Evolutionary conservation across 1,140 invertebrate species (phyloP).

Genomic region (Mycetomoellerius zeteki): DNA sequence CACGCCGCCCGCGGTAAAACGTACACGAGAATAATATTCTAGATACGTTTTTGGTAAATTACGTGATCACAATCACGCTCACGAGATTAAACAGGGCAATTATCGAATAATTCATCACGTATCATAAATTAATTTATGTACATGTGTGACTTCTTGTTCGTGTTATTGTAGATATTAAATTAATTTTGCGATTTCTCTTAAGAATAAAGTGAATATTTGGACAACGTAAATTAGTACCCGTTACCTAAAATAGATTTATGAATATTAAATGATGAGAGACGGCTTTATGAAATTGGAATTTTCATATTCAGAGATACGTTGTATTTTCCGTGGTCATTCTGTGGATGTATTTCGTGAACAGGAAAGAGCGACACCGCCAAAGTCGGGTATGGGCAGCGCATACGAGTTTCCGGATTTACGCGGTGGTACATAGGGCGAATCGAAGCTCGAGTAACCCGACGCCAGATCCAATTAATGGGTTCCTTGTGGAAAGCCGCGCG

Average conservation of each 20-base stretch:
- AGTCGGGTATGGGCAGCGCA: conserved; percentile 25
- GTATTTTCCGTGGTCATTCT: background rate
- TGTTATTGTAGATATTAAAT: background rate
- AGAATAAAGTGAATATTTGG: background rate
- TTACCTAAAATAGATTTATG: background rate
- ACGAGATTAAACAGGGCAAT: conserved; percentile 12
- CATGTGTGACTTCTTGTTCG: background rate
- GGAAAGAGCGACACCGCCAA: conserved; percentile 16
- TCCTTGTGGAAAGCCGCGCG: conserved; percentile 66
- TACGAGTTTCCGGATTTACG: conserved; percentile 62
- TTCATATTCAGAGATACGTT: background rate
- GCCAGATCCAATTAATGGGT: conserved; percentile 77
- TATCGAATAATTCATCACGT: conserved; percentile 19
- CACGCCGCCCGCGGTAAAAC: conserved; percentile 1
- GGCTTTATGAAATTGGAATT: background rate
- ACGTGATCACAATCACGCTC: background rate
- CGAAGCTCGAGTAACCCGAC: conserved; percentile 74
- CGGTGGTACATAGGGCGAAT: conserved; percentile 54
- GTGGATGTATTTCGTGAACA: background rate
- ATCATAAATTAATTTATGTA: background rate
- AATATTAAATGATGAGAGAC: background rate
- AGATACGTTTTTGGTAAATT: conserved; percentile 11
- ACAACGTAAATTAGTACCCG: background rate
- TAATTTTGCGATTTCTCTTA: background rate
- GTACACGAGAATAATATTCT: background rate